Evolutionary conservation across 2,797 vertebrate genomes (phyloP).

Genomic region (Chelonia mydas): DNA sequence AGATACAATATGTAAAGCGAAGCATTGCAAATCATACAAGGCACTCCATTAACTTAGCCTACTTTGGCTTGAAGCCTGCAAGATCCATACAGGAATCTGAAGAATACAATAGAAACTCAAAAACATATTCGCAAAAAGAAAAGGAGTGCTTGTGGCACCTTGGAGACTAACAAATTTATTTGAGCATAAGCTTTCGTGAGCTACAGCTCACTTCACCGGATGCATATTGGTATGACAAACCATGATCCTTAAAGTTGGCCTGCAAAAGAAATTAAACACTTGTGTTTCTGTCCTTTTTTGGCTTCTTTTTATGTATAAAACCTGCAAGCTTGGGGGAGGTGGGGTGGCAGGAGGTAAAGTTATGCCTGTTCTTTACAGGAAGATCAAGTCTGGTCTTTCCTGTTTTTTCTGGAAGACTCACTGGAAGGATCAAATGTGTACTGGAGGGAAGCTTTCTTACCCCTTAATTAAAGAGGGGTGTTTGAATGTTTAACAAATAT

Average conservation of each 20-base stretch:
- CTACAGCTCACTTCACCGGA: too few species aligned
- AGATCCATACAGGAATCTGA: background rate
- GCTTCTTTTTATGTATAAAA: slow-evolving; percentile 21
- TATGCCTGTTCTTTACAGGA: background rate
- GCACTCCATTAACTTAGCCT: background rate
- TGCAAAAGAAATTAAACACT: background rate
- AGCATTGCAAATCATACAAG: background rate
- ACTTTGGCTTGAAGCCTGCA: background rate
- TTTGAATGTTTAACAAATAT: slow-evolving; percentile 8
- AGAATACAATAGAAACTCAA: background rate
- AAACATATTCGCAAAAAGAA: background rate
- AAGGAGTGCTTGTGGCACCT: too few species aligned
- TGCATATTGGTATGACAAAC: background rate
- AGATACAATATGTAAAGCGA: background rate
- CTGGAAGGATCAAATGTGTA: background rate
- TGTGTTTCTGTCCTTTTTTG: background rate
- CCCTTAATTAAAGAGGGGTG: background rate
- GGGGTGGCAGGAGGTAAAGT: background rate
- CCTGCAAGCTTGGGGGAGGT: background rate
- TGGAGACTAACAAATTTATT: too few species aligned
- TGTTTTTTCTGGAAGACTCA: background rate
- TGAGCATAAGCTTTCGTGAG: too few species aligned
- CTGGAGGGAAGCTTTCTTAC: slow-evolving; percentile 21
- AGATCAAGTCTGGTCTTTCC: background rate
- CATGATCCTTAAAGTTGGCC: background rate